Evolutionary conservation across 2,888 invertebrate species (phyloP), one percentile per base, ranked within the genome.

Genomic region (Tanypteryx hageni): DNA sequence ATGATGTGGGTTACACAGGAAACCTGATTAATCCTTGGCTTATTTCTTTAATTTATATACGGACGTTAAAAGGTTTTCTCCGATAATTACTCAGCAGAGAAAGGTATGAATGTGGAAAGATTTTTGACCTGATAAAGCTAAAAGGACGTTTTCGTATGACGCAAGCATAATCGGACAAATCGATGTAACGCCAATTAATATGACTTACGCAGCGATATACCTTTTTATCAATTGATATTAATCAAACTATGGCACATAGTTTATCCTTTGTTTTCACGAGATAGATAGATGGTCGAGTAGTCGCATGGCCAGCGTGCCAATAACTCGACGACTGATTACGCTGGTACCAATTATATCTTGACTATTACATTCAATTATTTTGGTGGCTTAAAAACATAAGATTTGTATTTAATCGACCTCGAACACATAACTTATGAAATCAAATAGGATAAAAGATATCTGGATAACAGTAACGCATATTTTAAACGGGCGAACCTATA

Each of bases 301-400:
- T 76, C 76, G 76, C 9, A 76, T 44, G n/a, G n/a, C n/a, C n/a
- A n/a, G n/a, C n/a, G n/a, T 76, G 76, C 22, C 76, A 76, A 76
- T 27, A 76, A 27, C 27, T 76, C 13, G 22, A 76, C 76, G 22
- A 27, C 68, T n/a, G 68, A 68, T 68, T 76, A 22, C 76, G 27
- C 27, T 76, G 76, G 27, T 22, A 76, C 76, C 22, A 76, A 76
- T 76, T 76, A 27, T 27, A 76, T 27, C 27, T 13, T 27, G 68
- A 18, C 68, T 13, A 68, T 68, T 22, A 68, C 68, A 11, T 27
- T 76, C 76, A 76, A 76, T 76, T 22, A 76, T 22, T 5, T 27
- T 0, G 22, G 76, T 27, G 76, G 13, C 76, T 22, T 27, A 11
- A 76, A 76, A 27, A 27, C 76, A 22, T 22, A 13, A n/a, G 76